phyloP scores from a whole-genome alignment of 2,888 invertebrate genomes.

The Watsonalla binaria region DNA sequence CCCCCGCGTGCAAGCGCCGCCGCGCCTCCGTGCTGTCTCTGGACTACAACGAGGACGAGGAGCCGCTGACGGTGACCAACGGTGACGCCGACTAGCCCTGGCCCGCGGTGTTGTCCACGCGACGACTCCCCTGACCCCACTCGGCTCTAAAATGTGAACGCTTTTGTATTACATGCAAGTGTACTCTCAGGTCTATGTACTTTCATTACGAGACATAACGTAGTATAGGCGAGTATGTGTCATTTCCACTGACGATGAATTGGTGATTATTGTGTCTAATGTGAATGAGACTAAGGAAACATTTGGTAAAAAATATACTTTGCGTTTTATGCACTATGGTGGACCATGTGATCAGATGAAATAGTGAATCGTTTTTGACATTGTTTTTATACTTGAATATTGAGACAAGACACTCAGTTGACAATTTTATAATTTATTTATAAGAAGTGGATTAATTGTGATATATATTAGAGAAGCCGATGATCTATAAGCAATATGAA shows the following conservation, averaged over 20 bases:
- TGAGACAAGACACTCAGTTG: conserved; percentile 65
- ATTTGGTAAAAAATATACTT: conserved; percentile 59
- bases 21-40: conserved; percentile 85
- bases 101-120: conserved; percentile 47
- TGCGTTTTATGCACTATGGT: conserved; percentile 70
- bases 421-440: conserved; percentile 77
- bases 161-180: conserved; percentile 59
- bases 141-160: conserved; percentile 41
- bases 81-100: conserved; percentile 79
- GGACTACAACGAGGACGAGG: conserved; percentile 86
- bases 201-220: conserved; percentile 65
- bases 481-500: conserved; percentile 48
- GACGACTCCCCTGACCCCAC: conserved; percentile 11
- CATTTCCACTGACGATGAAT: conserved; percentile 63
- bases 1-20: conserved; percentile 81
- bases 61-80: conserved; percentile 83
- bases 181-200: conserved; percentile 57
- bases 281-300: conserved; percentile 60
- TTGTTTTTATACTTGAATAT: conserved; percentile 68
- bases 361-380: conserved; percentile 74
- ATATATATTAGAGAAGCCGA: conserved; percentile 63
- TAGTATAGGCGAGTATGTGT: conserved; percentile 48
- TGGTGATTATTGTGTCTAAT: conserved; percentile 66
- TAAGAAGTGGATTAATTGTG: conserved; percentile 75
- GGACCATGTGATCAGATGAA: conserved; percentile 72